Evolutionary conservation across 1,140 invertebrate genomes (phyloP).

Genomic region (Drosophila malerkotliana): DNA sequence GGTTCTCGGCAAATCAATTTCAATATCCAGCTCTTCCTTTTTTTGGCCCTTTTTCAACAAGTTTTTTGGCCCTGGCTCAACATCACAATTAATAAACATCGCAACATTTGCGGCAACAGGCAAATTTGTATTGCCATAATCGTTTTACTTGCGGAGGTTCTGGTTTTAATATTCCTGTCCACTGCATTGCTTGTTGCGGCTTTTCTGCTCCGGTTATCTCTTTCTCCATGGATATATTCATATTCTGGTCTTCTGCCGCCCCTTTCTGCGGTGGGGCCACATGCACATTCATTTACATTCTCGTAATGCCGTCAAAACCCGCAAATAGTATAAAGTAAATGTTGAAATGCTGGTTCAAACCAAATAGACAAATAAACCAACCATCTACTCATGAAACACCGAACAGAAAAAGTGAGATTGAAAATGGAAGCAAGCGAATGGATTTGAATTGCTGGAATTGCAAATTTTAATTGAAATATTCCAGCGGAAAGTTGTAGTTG

Average conservation of each 20-base stretch:
- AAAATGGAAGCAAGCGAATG: background rate
- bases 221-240: background rate
- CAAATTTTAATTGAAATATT: slow-evolving; percentile 56
- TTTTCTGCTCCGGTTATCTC: slow-evolving; percentile 35
- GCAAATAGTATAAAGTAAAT: slow-evolving; percentile 57
- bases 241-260: background rate
- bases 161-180: slow-evolving; percentile 12
- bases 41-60: too few species aligned
- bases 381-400: slow-evolving; percentile 2
- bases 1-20: slow-evolving; percentile 12
- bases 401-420: background rate
- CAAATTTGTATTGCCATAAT: slow-evolving; percentile 67
- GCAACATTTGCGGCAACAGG: slow-evolving; percentile 56
- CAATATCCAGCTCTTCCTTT: slow-evolving; percentile 20
- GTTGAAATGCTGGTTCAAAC: slow-evolving; percentile 59
- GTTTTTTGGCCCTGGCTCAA: slow-evolving; percentile 49
- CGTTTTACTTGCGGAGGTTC: slow-evolving; percentile 24
- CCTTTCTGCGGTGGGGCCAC: background rate
- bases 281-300: slow-evolving; percentile 7
- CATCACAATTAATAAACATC: slow-evolving; percentile 63
- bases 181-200: slow-evolving; percentile 57
- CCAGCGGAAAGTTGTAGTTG: background rate
- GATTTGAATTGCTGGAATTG: slow-evolving; percentile 33
- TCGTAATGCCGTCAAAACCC: slow-evolving; percentile 49
- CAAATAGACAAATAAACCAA: slow-evolving; percentile 42